A percentile compares a stretch with the other conserved stretches of the same genome.
These are phyloP conservation scores for Bombus ignitus DNA, from an alignment of 1,140 invertebrate species.

Conservation along the genomic window DNA sequence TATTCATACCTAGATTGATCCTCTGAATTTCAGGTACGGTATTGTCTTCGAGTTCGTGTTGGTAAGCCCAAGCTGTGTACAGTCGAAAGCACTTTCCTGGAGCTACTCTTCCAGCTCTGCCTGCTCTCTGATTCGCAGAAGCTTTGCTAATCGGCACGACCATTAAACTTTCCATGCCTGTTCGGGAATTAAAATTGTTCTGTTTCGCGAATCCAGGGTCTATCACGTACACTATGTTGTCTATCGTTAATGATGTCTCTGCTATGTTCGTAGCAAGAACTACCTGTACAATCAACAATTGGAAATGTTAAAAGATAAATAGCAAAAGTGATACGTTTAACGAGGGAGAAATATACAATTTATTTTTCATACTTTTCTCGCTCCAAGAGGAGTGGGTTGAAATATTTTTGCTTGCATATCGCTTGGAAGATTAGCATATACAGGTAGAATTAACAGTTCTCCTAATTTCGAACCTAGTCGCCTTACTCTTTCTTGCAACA, in stretches of 20 bases:
- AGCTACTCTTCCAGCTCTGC: conserved; percentile 95
- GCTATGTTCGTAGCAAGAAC: conserved; percentile 99
- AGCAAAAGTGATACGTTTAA: background rate
- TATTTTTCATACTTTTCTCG: conserved; percentile 89
- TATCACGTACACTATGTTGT: conserved; percentile 99
- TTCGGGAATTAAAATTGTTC: conserved; percentile 99
- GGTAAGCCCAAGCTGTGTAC: conserved; percentile 98
- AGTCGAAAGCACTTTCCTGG: conserved; percentile 99
- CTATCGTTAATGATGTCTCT: conserved; percentile 99
- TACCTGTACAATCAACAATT: conserved; percentile 83
- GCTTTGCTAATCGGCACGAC: conserved; percentile 99
- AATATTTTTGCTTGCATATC: conserved; percentile 99
- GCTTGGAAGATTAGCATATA: conserved; percentile 99
- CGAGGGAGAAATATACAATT: background rate
- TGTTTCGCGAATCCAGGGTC: conserved; percentile 99
- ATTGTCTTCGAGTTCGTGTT: conserved; percentile 98
- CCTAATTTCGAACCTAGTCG: conserved; percentile 96
- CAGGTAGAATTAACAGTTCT: conserved; percentile 96
- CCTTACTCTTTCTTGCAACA: conserved; percentile 94
- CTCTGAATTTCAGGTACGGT: conserved; percentile 99
- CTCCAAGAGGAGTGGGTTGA: conserved; percentile 96
- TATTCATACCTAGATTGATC: conserved; percentile 92
- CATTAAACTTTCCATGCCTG: conserved; percentile 98
- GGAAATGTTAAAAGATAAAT: conserved; percentile 41
- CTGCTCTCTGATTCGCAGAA: conserved; percentile 96